These are phyloP conservation scores for Alsophila aescularia DNA, from an alignment of 2,888 invertebrate genomes.

Conservation along the genomic window DNA sequence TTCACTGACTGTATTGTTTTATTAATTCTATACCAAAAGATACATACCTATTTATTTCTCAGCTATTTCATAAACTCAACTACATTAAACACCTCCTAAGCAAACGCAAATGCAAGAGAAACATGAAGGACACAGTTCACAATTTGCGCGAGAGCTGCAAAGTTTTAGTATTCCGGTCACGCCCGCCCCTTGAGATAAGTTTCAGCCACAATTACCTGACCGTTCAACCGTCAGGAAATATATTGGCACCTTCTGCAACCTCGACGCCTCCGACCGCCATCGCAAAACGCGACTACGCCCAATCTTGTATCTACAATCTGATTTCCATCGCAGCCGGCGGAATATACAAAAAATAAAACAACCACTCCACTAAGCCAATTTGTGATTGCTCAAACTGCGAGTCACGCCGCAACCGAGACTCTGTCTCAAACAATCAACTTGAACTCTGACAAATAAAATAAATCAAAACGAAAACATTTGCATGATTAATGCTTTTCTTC, in stretches of 20 bases:
- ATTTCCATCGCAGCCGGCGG: constrained; percentile 51
- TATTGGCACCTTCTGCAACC: constrained; percentile 79
- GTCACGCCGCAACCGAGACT: constrained; percentile 42
- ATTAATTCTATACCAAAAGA: neutral
- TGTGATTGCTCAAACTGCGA: constrained; percentile 48
- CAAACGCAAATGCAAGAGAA: constrained; percentile 37
- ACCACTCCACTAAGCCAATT: constrained; percentile 46
- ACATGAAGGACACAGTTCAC: constrained; percentile 56
- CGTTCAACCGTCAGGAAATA: constrained; percentile 81
- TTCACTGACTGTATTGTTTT: too few relatives aligned
- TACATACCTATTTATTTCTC: neutral
- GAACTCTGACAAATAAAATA: constrained; percentile 54
- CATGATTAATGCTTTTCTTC: constrained; percentile 69
- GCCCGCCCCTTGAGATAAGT: constrained; percentile 78
- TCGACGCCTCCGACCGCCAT: constrained; percentile 52
- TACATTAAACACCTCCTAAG: constrained; percentile 26
- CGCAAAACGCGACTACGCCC: constrained; percentile 49
- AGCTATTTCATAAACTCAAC: constrained; percentile 12
- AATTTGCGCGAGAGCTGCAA: constrained; percentile 71
- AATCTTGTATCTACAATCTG: constrained; percentile 69
- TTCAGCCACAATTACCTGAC: constrained; percentile 82
- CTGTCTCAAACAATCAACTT: constrained; percentile 45
- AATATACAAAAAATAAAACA: constrained; percentile 45
- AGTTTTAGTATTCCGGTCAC: constrained; percentile 75
- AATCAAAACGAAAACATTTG: constrained; percentile 58